Evolutionary conservation across 2,113 vertebrate species (phyloP).

Genomic region (Ochotona curzoniae): DNA sequence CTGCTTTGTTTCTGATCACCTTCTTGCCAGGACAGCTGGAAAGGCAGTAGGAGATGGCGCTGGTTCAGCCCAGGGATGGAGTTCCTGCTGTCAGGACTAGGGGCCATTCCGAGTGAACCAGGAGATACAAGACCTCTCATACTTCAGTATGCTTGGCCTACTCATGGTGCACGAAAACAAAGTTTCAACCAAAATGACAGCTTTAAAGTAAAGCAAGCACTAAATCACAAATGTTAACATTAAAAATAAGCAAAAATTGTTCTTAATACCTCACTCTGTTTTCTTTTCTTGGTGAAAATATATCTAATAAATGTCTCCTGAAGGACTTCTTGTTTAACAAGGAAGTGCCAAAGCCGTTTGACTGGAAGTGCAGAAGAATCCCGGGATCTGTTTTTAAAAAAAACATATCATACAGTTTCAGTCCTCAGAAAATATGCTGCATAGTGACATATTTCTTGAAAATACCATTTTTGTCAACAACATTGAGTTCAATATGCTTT

Average conservation of each 20-base stretch:
- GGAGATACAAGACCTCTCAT: background rate
- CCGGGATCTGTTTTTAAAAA: slow-evolving; percentile 89
- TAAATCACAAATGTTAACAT: slow-evolving; percentile 3
- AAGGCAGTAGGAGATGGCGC: too few relatives aligned
- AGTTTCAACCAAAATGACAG: slow-evolving; percentile 42
- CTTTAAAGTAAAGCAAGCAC: slow-evolving; percentile 44
- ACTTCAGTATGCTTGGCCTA: slow-evolving; percentile 24
- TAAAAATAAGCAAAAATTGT: background rate
- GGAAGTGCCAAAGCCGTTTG: slow-evolving; percentile 96
- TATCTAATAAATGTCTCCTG: slow-evolving; percentile 98
- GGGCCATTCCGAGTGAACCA: too few relatives aligned
- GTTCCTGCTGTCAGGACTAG: too few relatives aligned
- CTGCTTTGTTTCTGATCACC: too few relatives aligned
- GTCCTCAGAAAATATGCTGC: background rate
- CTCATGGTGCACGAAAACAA: slow-evolving; percentile 16
- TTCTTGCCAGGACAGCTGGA: too few relatives aligned
- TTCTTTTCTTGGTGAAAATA: slow-evolving; percentile 99
- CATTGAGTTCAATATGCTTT: slow-evolving; percentile 25
- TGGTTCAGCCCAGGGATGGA: too few relatives aligned
- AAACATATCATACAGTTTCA: background rate
- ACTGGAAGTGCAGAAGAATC: slow-evolving; percentile 95
- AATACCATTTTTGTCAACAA: background rate
- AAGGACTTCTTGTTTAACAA: slow-evolving; percentile 97
- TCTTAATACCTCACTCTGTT: slow-evolving; percentile 95
- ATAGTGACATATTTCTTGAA: slow-evolving; percentile 32